Conservation (phyloP, 2,888 invertebrate genomes). For the Pristionchus maxplancki region DNA sequence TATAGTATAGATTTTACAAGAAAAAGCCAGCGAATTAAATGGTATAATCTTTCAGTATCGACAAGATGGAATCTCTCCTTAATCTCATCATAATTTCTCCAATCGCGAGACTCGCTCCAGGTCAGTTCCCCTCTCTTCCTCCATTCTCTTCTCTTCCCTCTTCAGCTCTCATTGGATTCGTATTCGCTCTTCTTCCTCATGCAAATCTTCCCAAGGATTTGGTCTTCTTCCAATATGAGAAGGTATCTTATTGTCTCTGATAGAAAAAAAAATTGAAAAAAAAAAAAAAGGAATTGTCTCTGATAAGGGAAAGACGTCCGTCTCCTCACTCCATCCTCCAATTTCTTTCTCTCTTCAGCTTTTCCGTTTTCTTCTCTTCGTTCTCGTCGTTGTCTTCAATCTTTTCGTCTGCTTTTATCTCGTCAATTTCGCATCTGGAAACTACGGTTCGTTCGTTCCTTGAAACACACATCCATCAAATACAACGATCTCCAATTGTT, state of each 20-base stretch:
- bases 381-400: not conserved
- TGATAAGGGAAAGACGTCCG: no score
- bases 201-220: not conserved
- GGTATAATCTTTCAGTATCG: not conserved
- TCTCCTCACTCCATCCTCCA: not conserved
- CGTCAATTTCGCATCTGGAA: conserved; percentile 11
- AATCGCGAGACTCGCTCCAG: not conserved
- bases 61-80: conserved; percentile 48
- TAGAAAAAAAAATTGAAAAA: not conserved
- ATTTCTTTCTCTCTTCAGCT: not conserved
- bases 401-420: conserved; percentile 54
- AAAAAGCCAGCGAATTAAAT: not conserved
- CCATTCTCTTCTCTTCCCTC: conserved; percentile 48
- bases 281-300: no score
- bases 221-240: not conserved
- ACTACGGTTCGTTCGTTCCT: not conserved
- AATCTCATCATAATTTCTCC: conserved; percentile 37
- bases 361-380: not conserved
- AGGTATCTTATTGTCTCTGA: not conserved
- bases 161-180: conserved; percentile 63
- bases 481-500: not conserved
- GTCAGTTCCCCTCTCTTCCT: not conserved
- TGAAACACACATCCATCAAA: no score
- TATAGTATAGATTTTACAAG: not conserved
- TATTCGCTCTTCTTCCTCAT: conserved; percentile 60